phyloP scores from a whole-genome alignment of 2,113 vertebrate genomes.

The Myotis lucifugus region DNA sequence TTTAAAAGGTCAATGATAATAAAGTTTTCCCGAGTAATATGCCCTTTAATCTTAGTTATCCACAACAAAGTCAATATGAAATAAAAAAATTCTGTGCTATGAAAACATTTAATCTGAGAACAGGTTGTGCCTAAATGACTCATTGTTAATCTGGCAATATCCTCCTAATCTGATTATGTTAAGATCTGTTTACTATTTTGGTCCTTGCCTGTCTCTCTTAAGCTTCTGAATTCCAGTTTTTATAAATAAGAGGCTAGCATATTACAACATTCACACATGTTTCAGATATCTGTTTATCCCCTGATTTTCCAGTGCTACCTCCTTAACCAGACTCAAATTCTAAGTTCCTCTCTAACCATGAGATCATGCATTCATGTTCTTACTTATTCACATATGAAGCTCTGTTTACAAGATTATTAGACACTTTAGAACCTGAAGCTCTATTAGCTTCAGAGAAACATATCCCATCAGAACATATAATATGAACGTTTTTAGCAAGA shows the following conservation, averaged over 20 bases:
- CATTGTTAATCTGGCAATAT: constrained; percentile 37
- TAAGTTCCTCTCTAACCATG: not conserved
- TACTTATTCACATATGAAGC: not conserved
- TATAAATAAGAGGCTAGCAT: not conserved
- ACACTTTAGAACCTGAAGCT: not conserved
- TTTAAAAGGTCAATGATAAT: constrained; percentile 23
- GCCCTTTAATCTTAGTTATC: not conserved
- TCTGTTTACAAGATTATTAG: not conserved
- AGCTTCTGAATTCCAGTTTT: not conserved
- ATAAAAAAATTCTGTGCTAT: not conserved
- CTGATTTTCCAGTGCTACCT: too few species aligned
- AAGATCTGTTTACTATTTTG: constrained; percentile 66
- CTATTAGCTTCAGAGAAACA: not conserved
- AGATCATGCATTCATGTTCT: not conserved
- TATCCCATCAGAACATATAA: not conserved
- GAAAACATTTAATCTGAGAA: constrained; percentile 11
- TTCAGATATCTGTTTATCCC: not conserved
- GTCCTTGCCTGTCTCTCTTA: constrained; percentile 9
- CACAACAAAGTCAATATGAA: not conserved
- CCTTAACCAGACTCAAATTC: not conserved
- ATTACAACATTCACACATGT: not conserved
- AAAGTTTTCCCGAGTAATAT: not conserved
- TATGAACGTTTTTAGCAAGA: not conserved
- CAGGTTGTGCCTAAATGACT: constrained; percentile 16
- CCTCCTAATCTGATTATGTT: constrained; percentile 57